Conservation (phyloP, 2,113 vertebrate genomes). For the Otolemur garnettii region DNA sequence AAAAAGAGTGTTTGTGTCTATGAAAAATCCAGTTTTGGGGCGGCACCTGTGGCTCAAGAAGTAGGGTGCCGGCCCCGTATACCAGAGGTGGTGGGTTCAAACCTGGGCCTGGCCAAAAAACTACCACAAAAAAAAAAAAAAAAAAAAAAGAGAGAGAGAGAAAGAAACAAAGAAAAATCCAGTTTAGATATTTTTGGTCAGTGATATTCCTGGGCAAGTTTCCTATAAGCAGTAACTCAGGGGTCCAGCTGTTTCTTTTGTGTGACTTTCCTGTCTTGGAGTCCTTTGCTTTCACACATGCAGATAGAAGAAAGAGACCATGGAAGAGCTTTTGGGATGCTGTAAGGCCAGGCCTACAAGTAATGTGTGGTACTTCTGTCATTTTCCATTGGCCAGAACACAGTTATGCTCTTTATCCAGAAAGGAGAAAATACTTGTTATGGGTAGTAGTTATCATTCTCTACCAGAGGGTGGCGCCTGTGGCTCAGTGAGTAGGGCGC, state of each 20-base stretch:
- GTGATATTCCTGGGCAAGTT: not conserved
- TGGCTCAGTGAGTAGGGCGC: too few relatives aligned
- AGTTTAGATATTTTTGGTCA: not conserved
- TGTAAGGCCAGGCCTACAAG: not conserved
- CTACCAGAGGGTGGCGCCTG: not conserved
- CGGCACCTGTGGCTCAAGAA: too few relatives aligned
- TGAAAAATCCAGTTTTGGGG: not conserved
- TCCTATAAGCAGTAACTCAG: not conserved
- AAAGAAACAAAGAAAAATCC: not conserved
- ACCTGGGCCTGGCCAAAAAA: too few relatives aligned
- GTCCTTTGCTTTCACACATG: not conserved
- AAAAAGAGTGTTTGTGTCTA: conserved; percentile 19
- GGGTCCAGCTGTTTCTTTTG: not conserved
- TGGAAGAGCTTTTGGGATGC: not conserved
- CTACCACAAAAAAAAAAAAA: too few relatives aligned
- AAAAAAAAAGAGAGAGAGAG: too few relatives aligned
- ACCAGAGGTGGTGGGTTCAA: too few relatives aligned
- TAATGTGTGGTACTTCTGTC: not conserved
- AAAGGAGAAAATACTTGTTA: not conserved
- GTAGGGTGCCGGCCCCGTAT: too few relatives aligned
- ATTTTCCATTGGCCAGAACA: not conserved
- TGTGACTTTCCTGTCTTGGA: not conserved
- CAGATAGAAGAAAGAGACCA: not conserved
- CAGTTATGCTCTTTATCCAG: not conserved
- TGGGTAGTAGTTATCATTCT: not conserved